Base-by-base conservation (phyloP, 2,113 vertebrate species). In the Perccottus glenii region DNA sequence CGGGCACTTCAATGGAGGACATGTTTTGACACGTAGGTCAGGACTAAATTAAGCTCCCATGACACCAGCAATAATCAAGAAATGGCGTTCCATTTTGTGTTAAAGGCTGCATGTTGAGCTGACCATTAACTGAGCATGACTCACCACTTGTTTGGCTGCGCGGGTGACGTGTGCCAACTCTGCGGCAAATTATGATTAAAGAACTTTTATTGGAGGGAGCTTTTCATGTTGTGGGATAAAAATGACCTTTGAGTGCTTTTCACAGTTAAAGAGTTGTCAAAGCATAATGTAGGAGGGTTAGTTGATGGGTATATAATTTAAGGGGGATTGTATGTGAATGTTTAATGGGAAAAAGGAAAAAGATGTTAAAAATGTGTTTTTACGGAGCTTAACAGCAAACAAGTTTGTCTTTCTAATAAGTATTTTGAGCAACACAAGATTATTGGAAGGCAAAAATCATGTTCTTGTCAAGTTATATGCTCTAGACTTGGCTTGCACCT, bases 211-310 rank as follows among this genome's bases (percentile, higher is more conserved):
- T 68, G 53, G 57, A 80, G 68, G 43, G 64, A 77, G 84, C 72
- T 72, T 83, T 80, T 86, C 70, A 65, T 73, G 68, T 82, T 67
- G 59, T 19, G 4, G 73, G 53, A 78, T 77, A 81, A 73, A 85
- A 87, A 73, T 81, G 73, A 83, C 82, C 85, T 78, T 67, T 85
- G 80, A 84, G 81, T 77, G 75, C 84, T 89, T 80, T 76, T 82
- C 79, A 81, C 73, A 76, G 84, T 63, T 83, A 85, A 85, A 71
- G 85, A 74, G 78, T 84, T 85, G 82, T 85, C 85, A 87, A 82
- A 84, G 77, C 83, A 55, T 55, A 56, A 82, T 75, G 85, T 84
- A 70, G 85, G 83, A 81, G 85, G 78, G 67, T 60, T 77, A 85
- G 72, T 43, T 79, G 87, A 88, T 85, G 83, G 85, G 67, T 75